phyloP scores from a whole-genome alignment of 2,113 vertebrate genomes.

The Gnathonemus longibarbis region DNA sequence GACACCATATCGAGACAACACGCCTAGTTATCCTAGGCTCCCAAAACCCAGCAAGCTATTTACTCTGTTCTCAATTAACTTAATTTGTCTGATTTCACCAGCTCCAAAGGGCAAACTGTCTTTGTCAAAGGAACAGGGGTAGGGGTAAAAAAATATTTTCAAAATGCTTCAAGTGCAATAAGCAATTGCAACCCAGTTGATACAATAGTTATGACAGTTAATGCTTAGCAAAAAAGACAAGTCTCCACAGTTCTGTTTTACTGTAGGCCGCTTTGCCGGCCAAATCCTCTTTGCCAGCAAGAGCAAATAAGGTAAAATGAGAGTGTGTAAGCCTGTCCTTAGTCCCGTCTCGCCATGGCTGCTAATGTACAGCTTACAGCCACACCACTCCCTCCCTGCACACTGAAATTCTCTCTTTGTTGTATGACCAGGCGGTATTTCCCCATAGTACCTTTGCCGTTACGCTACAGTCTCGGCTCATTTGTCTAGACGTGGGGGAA shows the following conservation, averaged over 20 bases:
- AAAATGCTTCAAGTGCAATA: not conserved
- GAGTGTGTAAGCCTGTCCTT: not conserved
- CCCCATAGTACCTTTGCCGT: too few species aligned
- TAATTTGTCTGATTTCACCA: not conserved
- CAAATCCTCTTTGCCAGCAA: constrained; percentile 7
- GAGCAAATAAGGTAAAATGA: not conserved
- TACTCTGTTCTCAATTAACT: not conserved
- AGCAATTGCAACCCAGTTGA: not conserved
- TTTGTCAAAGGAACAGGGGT: not conserved
- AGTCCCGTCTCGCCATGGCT: not conserved
- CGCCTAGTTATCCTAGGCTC: not conserved
- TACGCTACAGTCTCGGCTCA: not conserved
- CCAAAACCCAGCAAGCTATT: not conserved
- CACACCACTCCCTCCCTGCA: not conserved
- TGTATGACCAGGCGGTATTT: not conserved
- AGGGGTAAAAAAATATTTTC: not conserved
- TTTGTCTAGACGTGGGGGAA: not conserved
- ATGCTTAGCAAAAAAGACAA: not conserved
- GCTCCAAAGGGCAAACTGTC: not conserved
- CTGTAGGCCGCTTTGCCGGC: not conserved
- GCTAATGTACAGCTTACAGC: not conserved
- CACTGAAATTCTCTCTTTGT: not conserved
- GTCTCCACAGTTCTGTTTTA: not conserved
- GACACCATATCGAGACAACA: not conserved
- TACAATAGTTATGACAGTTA: not conserved